Conservation (phyloP, 2,113 vertebrate genomes). For the Plecturocebus donacophilus region DNA sequence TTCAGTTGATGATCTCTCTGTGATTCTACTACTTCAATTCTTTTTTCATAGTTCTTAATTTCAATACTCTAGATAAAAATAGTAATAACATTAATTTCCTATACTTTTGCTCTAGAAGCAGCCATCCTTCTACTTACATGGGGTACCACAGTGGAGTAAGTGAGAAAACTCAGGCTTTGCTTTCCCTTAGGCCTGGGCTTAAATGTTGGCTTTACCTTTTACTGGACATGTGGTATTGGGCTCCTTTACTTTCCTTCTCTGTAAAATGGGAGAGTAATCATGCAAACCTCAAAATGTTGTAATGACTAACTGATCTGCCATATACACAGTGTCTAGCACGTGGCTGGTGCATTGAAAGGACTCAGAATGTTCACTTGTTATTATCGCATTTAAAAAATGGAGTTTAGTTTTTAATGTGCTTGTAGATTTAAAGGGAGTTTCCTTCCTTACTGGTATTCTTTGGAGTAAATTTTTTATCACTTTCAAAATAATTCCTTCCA, state of each 20-base stretch:
- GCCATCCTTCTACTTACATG: neutral
- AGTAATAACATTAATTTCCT: neutral
- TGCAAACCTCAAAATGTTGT: neutral
- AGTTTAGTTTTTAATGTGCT: neutral
- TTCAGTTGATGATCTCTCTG: neutral
- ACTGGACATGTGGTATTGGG: neutral
- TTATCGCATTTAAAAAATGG: neutral
- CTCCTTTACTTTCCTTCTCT: neutral
- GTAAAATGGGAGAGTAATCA: neutral
- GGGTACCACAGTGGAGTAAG: neutral
- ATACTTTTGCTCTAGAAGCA: neutral
- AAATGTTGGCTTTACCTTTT: neutral
- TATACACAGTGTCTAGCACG: neutral
- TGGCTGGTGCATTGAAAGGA: neutral
- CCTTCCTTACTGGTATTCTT: neutral
- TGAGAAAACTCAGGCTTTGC: neutral
- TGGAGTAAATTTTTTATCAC: conserved; percentile 27
- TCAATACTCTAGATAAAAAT: neutral
- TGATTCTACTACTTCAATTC: neutral
- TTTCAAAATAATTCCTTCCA: conserved; percentile 19
- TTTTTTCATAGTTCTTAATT: neutral
- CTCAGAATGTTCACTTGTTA: neutral
- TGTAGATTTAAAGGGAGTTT: neutral
- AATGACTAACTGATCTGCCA: neutral
- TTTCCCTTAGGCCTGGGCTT: neutral